Base-by-base conservation (phyloP, 2,797 vertebrate species). In the Halcyon leucocephala region DNA sequence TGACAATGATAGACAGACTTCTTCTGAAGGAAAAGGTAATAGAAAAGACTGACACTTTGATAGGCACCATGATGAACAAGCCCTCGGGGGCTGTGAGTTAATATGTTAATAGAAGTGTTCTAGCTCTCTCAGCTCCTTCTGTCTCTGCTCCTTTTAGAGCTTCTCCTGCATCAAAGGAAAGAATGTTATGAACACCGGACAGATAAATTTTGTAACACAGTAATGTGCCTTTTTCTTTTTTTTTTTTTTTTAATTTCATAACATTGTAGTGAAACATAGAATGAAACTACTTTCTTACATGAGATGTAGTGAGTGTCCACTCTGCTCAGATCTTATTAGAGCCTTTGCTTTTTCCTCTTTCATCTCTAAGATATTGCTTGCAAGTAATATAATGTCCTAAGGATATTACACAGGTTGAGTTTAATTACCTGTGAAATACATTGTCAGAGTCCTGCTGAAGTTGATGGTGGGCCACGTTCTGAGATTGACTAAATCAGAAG, bases 31-130 rank as follows among this genome's bases (percentile, higher is more conserved):
- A 93, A 95, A 90, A 97, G 74, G 79, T 96, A 91, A 96, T 91
- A 92, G 52, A 88, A 87, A 94, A 91, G 84, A 93, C 52, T 95
- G 84, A 91, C 92, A 90, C 86, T 93, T 95, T 98, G 91, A 97
- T 91, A 93, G 92, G 90, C 87, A 95, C 57, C 29, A 26, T 95
- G 87, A 96, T 89, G 96, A 97, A 97, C 92, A 96, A 97, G 77
- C 52, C 52, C 73, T 95, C 33, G 15, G 64, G 82, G 44, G 70
- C 82, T 29, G 49, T 52, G 83, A 84, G 54, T 41, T 93, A 95
- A 88, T 51, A 94, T 89, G 88, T 95, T 96, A 92, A 93, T 60
- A 85, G 72, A 92, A 94, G 60, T 60, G 64, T 19, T 84, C 46
- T 37, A 42, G 33, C 37, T 37, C 89, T 71, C 51, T 71, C 74